These are phyloP conservation scores for Odontomachus brunneus DNA, from an alignment of 1,140 invertebrate species.

Conservation along the genomic window DNA sequence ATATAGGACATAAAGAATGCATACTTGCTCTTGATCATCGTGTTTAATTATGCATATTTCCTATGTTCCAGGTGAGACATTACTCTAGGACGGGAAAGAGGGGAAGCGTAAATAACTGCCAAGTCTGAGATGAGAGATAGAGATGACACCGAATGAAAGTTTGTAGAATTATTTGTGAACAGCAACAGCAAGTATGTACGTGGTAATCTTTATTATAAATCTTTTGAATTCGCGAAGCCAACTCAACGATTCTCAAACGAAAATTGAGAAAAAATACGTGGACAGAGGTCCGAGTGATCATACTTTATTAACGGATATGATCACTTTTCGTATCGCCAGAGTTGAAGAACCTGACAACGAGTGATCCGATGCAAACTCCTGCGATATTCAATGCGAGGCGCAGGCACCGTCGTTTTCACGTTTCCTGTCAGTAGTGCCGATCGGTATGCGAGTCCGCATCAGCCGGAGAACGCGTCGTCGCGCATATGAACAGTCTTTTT, in stretches of 20 bases:
- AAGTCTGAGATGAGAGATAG: slow-evolving; percentile 1
- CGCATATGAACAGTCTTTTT: slow-evolving; percentile 59
- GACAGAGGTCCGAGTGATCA: too few relatives aligned
- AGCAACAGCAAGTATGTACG: too few relatives aligned
- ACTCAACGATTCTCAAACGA: too few relatives aligned
- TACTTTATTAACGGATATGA: too few relatives aligned
- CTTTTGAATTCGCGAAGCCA: too few relatives aligned
- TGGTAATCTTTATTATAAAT: too few relatives aligned
- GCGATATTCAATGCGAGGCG: not conserved
- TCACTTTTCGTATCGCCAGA: too few relatives aligned
- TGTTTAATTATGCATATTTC: slow-evolving; percentile 22
- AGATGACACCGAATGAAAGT: not conserved
- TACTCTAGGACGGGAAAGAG: not conserved
- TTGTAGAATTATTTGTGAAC: not conserved
- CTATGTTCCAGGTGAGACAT: slow-evolving; percentile 44
- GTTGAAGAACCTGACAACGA: too few relatives aligned
- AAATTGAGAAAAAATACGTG: too few relatives aligned
- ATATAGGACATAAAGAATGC: not conserved
- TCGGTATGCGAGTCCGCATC: slow-evolving; percentile 60
- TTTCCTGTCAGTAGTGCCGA: slow-evolving; percentile 31
- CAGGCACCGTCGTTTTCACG: slow-evolving; percentile 31
- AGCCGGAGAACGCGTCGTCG: slow-evolving; percentile 8
- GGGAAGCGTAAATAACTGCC: not conserved
- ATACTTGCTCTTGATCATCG: not conserved
- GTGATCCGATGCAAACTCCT: not conserved